Evolutionary conservation across 2,113 vertebrate species (phyloP).

Genomic region (Caranx ignobilis): DNA sequence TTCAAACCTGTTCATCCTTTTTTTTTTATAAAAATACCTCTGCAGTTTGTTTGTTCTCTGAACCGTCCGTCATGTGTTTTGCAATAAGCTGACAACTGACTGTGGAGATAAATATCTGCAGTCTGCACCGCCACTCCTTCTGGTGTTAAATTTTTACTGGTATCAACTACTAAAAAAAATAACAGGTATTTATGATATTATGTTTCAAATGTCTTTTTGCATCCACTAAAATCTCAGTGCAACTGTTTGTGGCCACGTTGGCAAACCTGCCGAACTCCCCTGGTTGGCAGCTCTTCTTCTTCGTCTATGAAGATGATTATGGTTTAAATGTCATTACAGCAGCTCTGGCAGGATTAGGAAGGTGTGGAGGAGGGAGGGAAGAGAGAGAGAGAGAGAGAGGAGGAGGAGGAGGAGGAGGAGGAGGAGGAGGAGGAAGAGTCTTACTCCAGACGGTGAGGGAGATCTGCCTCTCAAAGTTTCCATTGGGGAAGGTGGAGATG

Average conservation of each 20-base stretch:
- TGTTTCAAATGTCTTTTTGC: background rate
- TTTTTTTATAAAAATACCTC: background rate
- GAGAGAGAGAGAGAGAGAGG: background rate
- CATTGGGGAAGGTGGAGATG: constrained; percentile 82
- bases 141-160: background rate
- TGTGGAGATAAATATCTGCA: too few species aligned
- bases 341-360: constrained; percentile 46
- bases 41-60: background rate
- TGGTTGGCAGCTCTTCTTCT: background rate
- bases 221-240: background rate
- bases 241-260: constrained; percentile 10
- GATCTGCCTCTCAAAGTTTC: constrained; percentile 80
- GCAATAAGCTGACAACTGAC: background rate
- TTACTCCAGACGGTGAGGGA: constrained; percentile 82
- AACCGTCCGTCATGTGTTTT: background rate
- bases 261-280: constrained; percentile 5
- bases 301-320: constrained; percentile 5
- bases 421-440: constrained; percentile 31
- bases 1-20: background rate
- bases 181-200: too few species aligned
- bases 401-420: background rate
- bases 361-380: background rate
- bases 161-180: too few species aligned
- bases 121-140: too few species aligned
- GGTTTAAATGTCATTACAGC: constrained; percentile 44